Evolutionary conservation across 37 sponge, comb jelly and placozoan genomes (phyloP).

Genomic region (Crambe crambe): DNA sequence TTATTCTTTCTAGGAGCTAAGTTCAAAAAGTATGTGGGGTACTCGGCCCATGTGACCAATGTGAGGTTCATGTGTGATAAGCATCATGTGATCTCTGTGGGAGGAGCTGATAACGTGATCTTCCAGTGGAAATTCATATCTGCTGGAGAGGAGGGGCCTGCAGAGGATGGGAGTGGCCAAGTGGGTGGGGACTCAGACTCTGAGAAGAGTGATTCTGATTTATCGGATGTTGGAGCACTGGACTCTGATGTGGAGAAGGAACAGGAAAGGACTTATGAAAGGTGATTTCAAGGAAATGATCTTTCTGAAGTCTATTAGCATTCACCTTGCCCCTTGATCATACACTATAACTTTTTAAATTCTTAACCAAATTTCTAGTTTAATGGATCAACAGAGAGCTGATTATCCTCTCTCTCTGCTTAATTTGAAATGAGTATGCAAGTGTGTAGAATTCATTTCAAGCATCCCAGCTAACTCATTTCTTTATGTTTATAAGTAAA

Average conservation of each 20-base stretch:
- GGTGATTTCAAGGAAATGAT: no score
- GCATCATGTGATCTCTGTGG: slow-evolving; percentile 80
- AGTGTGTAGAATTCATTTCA: no score
- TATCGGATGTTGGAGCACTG: slow-evolving; percentile 80
- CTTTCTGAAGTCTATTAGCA: no score
- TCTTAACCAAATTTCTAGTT: no score
- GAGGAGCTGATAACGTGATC: slow-evolving; percentile 93
- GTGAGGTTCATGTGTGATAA: slow-evolving; percentile 83
- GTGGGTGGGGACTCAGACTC: slow-evolving; percentile 64
- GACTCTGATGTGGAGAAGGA: slow-evolving; percentile 93
- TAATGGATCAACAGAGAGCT: neutral
- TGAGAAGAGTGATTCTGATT: slow-evolving; percentile 87
- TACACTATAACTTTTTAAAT: no score
- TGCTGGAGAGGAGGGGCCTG: slow-evolving; percentile 39
- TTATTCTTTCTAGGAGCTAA: slow-evolving; percentile 71
- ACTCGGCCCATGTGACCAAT: slow-evolving; percentile 98
- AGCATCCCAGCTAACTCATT: no score
- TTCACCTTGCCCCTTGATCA: no score
- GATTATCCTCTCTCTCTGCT: neutral
- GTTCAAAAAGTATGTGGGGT: slow-evolving; percentile 90
- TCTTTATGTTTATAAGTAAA: no score
- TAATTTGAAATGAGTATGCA: no score
- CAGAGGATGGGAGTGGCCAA: neutral
- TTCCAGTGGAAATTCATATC: slow-evolving; percentile 94
- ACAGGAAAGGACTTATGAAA: slow-evolving; percentile 68